Percentiles rank a stretch among this genome's conserved stretches.
Evolutionary conservation across 2,888 invertebrate genomes (phyloP).

Genomic region (Drosophila stalkeri): DNA sequence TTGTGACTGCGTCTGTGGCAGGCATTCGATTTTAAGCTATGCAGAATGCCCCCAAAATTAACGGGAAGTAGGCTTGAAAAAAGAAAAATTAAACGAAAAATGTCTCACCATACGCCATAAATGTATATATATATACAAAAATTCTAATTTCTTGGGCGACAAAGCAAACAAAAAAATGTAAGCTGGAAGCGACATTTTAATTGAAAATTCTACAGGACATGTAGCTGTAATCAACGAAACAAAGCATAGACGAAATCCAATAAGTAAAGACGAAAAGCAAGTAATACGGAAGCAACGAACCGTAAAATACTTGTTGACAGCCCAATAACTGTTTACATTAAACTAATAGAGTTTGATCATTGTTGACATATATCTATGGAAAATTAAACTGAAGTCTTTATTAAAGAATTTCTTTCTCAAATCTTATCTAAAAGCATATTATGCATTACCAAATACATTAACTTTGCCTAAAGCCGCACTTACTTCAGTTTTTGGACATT

Average conservation of each 20-base stretch:
- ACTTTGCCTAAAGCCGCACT: no score
- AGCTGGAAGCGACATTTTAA: slow-evolving; percentile 74
- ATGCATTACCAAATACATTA: no score
- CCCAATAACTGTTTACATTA: not conserved
- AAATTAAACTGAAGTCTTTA: not conserved
- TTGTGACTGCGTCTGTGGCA: slow-evolving; percentile 20
- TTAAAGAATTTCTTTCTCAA: not conserved
- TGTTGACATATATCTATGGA: not conserved
- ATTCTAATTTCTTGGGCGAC: slow-evolving; percentile 60
- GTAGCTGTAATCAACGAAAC: slow-evolving; percentile 71
- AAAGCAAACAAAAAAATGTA: slow-evolving; percentile 17
- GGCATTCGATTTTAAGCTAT: slow-evolving; percentile 63
- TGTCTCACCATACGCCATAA: not conserved
- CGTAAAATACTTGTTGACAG: not conserved
- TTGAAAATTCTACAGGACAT: slow-evolving; percentile 66
- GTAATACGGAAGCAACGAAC: not conserved
- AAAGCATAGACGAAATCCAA: slow-evolving; percentile 31
- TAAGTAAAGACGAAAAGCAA: slow-evolving; percentile 7
- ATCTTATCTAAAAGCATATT: not conserved
- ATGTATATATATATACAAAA: slow-evolving; percentile 5
- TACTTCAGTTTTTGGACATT: no score
- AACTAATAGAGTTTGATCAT: not conserved
- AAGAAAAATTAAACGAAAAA: slow-evolving; percentile 3
- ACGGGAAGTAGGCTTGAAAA: slow-evolving; percentile 50
- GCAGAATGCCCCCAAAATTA: slow-evolving; percentile 42